phyloP scores from a whole-genome alignment of 1,140 invertebrate genomes.

The Andrena cerasifolii region DNA sequence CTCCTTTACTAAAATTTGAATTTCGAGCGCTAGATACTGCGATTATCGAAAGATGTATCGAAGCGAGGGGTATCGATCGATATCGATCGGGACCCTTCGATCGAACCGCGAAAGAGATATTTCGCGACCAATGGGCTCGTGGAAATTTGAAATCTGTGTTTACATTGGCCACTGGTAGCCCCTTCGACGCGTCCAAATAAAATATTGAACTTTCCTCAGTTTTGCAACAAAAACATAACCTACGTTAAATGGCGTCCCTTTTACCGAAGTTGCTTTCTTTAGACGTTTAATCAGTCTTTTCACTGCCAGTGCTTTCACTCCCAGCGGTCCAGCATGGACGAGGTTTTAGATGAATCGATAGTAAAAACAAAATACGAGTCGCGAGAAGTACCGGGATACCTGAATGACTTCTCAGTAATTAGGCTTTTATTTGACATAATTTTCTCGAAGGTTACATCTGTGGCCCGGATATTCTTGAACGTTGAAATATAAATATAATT shows the following conservation, averaged over 20 bases:
- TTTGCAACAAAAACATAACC: constrained; percentile 66
- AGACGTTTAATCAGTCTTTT: constrained; percentile 5
- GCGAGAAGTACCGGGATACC: constrained; percentile 60
- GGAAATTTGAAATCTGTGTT: constrained; percentile 9
- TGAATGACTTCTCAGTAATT: constrained; percentile 74
- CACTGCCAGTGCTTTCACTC: background rate
- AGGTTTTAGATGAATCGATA: constrained; percentile 69
- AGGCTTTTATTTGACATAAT: constrained; percentile 28
- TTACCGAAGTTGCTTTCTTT: constrained; percentile 37
- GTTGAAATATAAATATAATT: too few relatives aligned
- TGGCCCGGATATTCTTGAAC: background rate
- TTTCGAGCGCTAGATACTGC: background rate
- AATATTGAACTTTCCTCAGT: constrained; percentile 17
- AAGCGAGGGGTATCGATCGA: constrained; percentile 28
- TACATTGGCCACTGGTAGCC: constrained; percentile 7
- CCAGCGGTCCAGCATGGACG: constrained; percentile 61
- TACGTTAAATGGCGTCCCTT: constrained; percentile 59
- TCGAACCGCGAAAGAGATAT: background rate
- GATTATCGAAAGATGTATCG: constrained; percentile 30
- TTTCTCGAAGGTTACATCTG: constrained; percentile 13
- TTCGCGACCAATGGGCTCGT: constrained; percentile 15
- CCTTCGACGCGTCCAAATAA: constrained; percentile 14
- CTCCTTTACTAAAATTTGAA: constrained; percentile 9
- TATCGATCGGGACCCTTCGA: background rate
- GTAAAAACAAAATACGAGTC: constrained; percentile 64